A percentile compares a stretch with the other conserved stretches of the same genome.
Conservation (phyloP, 2,888 invertebrate genomes). For the Actias luna region DNA sequence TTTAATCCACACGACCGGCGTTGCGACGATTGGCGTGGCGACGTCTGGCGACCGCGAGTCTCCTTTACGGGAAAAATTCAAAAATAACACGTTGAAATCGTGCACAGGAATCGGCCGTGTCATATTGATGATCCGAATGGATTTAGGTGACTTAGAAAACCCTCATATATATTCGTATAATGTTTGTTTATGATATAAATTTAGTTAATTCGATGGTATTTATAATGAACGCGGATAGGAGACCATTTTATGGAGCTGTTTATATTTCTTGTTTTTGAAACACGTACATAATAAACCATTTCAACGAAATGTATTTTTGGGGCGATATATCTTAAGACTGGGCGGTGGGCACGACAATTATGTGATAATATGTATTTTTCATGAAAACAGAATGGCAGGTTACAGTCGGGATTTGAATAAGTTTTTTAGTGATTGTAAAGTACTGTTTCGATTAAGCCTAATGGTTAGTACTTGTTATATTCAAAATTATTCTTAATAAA, state of each 20-base stretch:
- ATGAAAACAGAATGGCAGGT: too few species aligned
- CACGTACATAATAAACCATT: too few species aligned
- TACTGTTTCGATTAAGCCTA: too few species aligned
- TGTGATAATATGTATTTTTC: too few species aligned
- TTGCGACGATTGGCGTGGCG: neutral
- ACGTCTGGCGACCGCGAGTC: neutral
- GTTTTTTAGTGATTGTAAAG: too few species aligned
- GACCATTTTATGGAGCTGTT: neutral
- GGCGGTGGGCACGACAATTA: too few species aligned
- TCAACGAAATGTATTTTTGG: too few species aligned
- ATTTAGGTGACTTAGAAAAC: neutral
- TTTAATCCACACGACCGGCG: neutral
- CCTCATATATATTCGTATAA: neutral
- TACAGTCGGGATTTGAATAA: too few species aligned
- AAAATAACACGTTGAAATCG: neutral
- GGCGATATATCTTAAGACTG: too few species aligned
- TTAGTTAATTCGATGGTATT: neutral
- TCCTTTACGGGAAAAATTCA: neutral
- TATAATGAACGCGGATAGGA: neutral
- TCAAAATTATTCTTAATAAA: too few species aligned
- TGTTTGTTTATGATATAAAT: neutral
- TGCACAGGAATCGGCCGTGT: neutral
- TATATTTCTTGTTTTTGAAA: neutral
- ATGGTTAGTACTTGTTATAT: too few species aligned
- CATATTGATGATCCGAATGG: neutral